Evolutionary conservation across 1,140 invertebrate genomes (phyloP), one percentile per base, ranked within the genome.

Genomic region (Doryteuthis pealeii): DNA sequence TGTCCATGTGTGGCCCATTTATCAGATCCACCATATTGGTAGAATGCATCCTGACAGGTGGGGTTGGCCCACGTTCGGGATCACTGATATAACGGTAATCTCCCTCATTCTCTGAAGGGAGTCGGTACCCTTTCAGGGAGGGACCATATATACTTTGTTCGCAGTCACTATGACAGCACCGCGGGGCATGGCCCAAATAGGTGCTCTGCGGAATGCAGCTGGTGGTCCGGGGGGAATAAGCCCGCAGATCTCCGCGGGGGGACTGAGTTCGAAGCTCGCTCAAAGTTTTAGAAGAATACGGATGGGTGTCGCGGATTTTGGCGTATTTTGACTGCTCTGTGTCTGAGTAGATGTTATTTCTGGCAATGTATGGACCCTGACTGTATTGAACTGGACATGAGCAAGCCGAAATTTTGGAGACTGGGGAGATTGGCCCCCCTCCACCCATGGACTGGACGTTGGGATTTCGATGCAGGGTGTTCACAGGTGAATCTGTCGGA

Each of bases 1-100:
- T 78, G 72, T 90, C 89, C 78, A 88, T 83, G 45, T 81, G 82
- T 67, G 82, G 77, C 54, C 82, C 83, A 70, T 77, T 80, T 18
- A 70, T 43, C 76, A 74, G 33, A 69, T 76, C 40, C 62, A 40
- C 31, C 33, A 72, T 72, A 79, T 79, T 49, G 74, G 66, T 30
- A 32, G 65, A 58, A 30, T 74, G 43, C 72, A 74, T 73, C 74
- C 74, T 62, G 72, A 76, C 30, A n/a, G 79, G 74, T 67, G 78
- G 73, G 70, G 74, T 32, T 31, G 78, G 76, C 45, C 74, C 78
- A 31, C 78, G 76, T 74, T 83, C 83, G 65, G 82, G 76, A 71
- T 85, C 82, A 74, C 76, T 82, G 76, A 81, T 79, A 70, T 72
- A 76, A 32, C 74, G 74, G 18, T 72, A 77, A 15, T 76, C 76